A percentile compares a stretch with the other conserved stretches of the same genome.
These are phyloP conservation scores for Labia minor DNA, from an alignment of 2,888 invertebrate species.

Conservation along the genomic window DNA sequence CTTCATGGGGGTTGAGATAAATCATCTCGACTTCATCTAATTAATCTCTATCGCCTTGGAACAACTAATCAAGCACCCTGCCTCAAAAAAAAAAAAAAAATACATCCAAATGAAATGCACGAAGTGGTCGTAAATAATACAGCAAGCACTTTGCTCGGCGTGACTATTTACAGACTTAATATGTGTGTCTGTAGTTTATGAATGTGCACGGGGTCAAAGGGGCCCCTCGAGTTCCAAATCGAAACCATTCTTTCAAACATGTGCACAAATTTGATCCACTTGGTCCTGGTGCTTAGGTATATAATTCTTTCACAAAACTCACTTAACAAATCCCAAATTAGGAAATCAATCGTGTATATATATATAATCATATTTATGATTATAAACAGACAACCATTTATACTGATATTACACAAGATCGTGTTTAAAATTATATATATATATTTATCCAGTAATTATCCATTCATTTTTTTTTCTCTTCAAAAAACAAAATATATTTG, in stretches of 20 bases:
- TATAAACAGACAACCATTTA: too few relatives aligned
- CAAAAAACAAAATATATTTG: too few relatives aligned
- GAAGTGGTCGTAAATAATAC: conserved; percentile 7
- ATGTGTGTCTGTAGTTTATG: conserved; percentile 5
- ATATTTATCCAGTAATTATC: too few relatives aligned
- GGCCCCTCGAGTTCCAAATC: neutral
- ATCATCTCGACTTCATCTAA: conserved; percentile 8
- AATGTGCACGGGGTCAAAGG: conserved; percentile 7
- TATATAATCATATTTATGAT: too few relatives aligned
- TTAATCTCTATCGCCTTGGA: conserved; percentile 13
- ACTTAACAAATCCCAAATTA: too few relatives aligned
- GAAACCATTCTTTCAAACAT: neutral
- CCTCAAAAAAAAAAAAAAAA: neutral
- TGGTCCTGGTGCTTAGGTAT: too few relatives aligned
- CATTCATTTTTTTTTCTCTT: too few relatives aligned
- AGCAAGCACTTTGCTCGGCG: neutral
- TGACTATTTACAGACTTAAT: conserved; percentile 13
- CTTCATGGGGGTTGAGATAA: neutral
- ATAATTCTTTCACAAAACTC: too few relatives aligned
- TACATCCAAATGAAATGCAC: neutral
- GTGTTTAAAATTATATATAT: too few relatives aligned
- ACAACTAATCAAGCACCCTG: neutral
- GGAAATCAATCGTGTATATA: too few relatives aligned
- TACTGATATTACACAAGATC: too few relatives aligned
- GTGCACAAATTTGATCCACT: neutral